Evolutionary conservation across 2,113 vertebrate species (phyloP).

Genomic region (Promerops cafer): DNA sequence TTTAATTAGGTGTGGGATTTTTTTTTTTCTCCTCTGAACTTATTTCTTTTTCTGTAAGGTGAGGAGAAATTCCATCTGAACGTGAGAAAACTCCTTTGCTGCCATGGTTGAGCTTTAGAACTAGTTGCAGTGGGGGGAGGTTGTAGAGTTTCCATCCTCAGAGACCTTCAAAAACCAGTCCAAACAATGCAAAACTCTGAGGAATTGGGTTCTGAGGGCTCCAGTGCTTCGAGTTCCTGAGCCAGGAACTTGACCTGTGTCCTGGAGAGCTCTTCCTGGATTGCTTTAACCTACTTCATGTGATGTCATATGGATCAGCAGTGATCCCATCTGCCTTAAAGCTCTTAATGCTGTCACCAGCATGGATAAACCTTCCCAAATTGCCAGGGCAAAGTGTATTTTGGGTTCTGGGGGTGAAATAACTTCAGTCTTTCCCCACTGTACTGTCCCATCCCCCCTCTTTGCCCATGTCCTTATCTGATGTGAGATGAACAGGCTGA

Average conservation of each 20-base stretch:
- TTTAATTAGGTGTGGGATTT: constrained; percentile 1
- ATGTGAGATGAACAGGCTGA: not conserved
- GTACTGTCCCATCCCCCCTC: not conserved
- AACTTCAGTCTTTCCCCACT: not conserved
- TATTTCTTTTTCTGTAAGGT: not conserved
- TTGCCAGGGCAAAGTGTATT: not conserved
- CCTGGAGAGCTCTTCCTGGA: not conserved
- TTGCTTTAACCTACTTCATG: not conserved
- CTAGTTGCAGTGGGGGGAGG: rapidly evolving
- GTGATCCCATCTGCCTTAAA: not conserved
- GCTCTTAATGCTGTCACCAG: not conserved
- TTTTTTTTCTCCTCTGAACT: not conserved
- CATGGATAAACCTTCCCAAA: not conserved
- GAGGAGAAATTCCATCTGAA: not conserved
- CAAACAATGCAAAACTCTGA: not conserved
- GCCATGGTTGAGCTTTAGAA: not conserved
- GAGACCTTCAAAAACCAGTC: not conserved
- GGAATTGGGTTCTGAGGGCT: not conserved
- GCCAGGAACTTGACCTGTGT: not conserved
- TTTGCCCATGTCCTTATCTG: not conserved
- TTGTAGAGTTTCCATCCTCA: not conserved
- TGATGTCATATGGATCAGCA: not conserved
- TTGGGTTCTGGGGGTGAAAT: not conserved
- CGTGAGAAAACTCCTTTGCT: not conserved
- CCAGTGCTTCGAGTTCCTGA: not conserved